These are phyloP conservation scores for Thecophora atra DNA, from an alignment of 2,888 invertebrate genomes.

Conservation along the genomic window DNA sequence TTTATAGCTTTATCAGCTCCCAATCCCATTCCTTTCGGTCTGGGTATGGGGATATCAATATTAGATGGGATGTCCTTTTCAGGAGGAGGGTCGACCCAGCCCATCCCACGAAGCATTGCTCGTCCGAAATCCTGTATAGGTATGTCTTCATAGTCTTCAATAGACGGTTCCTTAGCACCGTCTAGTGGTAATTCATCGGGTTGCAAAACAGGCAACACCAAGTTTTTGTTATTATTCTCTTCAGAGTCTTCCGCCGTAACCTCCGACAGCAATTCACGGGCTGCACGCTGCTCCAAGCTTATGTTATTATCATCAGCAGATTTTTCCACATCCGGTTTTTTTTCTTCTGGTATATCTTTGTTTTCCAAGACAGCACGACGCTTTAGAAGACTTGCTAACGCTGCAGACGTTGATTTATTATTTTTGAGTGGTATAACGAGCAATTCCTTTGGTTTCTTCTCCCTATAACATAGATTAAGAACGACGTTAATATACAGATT, in stretches of 20 bases:
- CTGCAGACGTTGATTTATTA: slow-evolving; percentile 69
- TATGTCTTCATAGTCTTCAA: slow-evolving; percentile 77
- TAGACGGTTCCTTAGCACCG: slow-evolving; percentile 74
- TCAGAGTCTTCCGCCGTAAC: slow-evolving; percentile 58
- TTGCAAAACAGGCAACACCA: slow-evolving; percentile 70
- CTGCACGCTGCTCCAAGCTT: slow-evolving; percentile 76
- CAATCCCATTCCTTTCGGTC: slow-evolving; percentile 93
- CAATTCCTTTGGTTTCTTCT: slow-evolving; percentile 66
- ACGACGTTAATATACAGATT: neutral
- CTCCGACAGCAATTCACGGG: slow-evolving; percentile 76
- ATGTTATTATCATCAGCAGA: slow-evolving; percentile 11
- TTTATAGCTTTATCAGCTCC: slow-evolving; percentile 81
- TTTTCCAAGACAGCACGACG: slow-evolving; percentile 60
- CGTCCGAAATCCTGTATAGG: slow-evolving; percentile 85
- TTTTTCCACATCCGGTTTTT: neutral
- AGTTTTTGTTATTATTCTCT: slow-evolving; percentile 54
- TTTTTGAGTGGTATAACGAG: slow-evolving; percentile 71
- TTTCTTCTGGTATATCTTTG: slow-evolving; percentile 63
- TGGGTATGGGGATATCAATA: slow-evolving; percentile 71
- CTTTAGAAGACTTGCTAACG: slow-evolving; percentile 64
- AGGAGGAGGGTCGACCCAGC: slow-evolving; percentile 78
- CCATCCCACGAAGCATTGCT: slow-evolving; percentile 96
- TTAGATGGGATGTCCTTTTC: slow-evolving; percentile 71
- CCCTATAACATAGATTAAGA: slow-evolving; percentile 60
- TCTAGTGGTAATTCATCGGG: slow-evolving; percentile 68